These are phyloP conservation scores for Corythucha ciliata DNA, from an alignment of 2,888 invertebrate genomes.

Conservation along the genomic window DNA sequence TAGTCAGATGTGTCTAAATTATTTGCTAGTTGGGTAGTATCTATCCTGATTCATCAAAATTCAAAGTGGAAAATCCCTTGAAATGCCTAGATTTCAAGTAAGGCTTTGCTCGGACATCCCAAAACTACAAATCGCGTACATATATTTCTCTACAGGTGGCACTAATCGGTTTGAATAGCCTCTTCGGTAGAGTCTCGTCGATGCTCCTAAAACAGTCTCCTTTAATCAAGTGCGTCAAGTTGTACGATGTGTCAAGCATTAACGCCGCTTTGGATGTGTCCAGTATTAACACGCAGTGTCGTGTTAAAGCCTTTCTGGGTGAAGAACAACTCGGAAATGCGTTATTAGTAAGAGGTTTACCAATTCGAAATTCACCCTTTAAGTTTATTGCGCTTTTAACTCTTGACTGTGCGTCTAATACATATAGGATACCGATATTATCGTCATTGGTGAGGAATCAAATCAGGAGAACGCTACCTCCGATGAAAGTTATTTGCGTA, in stretches of 20 bases:
- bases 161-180: conserved; percentile 25
- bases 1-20: too few relatives aligned
- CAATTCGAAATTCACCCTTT: too few relatives aligned
- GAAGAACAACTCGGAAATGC: conserved; percentile 18
- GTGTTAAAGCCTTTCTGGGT: conserved; percentile 24
- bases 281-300: conserved; percentile 24
- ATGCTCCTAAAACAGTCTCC: conserved; percentile 25
- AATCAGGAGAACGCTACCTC: conserved; percentile 6
- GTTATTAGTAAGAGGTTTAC: conserved; percentile 13
- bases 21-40: too few relatives aligned
- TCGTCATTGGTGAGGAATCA: conserved; percentile 26
- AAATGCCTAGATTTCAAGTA: too few relatives aligned
- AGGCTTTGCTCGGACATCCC: too few relatives aligned
- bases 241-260: conserved; percentile 26
- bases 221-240: conserved; percentile 22
- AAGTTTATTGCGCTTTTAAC: neutral
- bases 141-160: conserved; percentile 21
- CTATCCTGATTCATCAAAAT: too few relatives aligned
- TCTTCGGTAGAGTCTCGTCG: conserved; percentile 24
- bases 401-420: neutral
- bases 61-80: too few relatives aligned
- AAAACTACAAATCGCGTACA: neutral
- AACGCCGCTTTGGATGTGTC: conserved; percentile 21
- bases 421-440: conserved; percentile 25
- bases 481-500: conserved; percentile 13